A percentile compares a stretch with the other conserved stretches of the same genome.
These are phyloP conservation scores for Enteromius argenteus DNA, from an alignment of 2,797 vertebrate genomes.

Conservation along the genomic window DNA sequence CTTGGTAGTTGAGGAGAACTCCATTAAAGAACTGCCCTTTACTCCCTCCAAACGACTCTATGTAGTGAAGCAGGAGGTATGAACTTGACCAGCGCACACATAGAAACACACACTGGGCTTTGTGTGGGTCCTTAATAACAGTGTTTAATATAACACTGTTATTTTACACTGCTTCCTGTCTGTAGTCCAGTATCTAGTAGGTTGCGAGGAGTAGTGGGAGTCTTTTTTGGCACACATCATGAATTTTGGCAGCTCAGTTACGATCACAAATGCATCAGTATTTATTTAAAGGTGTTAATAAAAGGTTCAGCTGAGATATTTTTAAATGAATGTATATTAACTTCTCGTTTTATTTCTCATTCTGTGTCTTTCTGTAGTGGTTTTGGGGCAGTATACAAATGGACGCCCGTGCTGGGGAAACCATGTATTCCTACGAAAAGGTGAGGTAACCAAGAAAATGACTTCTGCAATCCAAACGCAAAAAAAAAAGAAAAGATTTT, in stretches of 20 bases:
- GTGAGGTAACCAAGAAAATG: slow-evolving; percentile 69
- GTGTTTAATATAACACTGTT: slow-evolving; percentile 2
- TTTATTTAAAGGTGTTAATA: neutral
- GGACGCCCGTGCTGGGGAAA: slow-evolving; percentile 96
- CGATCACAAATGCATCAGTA: neutral
- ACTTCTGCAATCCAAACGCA: neutral
- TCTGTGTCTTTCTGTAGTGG: slow-evolving; percentile 81
- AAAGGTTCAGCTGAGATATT: neutral
- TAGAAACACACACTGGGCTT: neutral
- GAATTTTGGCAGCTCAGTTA: neutral
- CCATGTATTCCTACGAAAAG: slow-evolving; percentile 97
- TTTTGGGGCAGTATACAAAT: slow-evolving; percentile 99
- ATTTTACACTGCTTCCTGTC: slow-evolving; percentile 9
- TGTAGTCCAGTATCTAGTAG: neutral
- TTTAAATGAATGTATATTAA: neutral
- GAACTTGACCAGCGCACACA: slow-evolving; percentile 11
- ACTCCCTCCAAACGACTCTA: slow-evolving; percentile 85
- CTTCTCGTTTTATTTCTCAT: neutral
- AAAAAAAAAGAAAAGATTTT: neutral
- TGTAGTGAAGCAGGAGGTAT: slow-evolving; percentile 97
- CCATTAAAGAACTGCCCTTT: slow-evolving; percentile 91
- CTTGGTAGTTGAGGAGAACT: slow-evolving; percentile 94
- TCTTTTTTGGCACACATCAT: neutral
- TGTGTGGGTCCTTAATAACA: slow-evolving; percentile 2
- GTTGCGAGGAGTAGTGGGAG: neutral